Evolutionary conservation across 2,888 invertebrate genomes (phyloP).

Genomic region (Xestia rhomboidea): DNA sequence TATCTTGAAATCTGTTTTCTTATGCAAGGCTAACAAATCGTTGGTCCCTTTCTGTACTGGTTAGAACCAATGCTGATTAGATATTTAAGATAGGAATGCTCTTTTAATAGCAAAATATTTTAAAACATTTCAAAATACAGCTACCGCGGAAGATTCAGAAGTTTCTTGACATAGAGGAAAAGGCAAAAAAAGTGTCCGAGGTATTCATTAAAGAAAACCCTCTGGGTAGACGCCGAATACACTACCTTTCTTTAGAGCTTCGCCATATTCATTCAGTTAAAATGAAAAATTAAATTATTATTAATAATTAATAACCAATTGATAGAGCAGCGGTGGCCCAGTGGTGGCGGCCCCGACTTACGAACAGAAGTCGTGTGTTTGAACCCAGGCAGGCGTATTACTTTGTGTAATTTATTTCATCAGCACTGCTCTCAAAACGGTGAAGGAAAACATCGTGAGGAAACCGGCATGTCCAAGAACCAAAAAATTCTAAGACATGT

Average conservation of each 20-base stretch:
- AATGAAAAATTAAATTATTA: too few relatives aligned
- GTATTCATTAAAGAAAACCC: neutral
- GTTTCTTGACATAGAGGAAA: neutral
- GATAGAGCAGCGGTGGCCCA: too few relatives aligned
- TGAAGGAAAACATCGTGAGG: too few relatives aligned
- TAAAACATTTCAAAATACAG: too few relatives aligned
- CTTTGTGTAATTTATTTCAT: too few relatives aligned
- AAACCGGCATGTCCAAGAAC: too few relatives aligned
- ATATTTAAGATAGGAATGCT: neutral
- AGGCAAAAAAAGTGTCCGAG: neutral
- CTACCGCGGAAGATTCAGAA: neutral
- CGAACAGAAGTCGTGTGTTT: too few relatives aligned
- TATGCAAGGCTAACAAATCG: slow-evolving; percentile 17
- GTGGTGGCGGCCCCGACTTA: too few relatives aligned
- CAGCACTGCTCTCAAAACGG: too few relatives aligned
- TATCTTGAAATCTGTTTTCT: slow-evolving; percentile 19
- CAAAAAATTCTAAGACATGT: too few relatives aligned
- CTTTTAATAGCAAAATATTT: neutral
- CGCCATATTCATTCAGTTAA: neutral
- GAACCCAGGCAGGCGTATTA: too few relatives aligned
- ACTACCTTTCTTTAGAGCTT: neutral
- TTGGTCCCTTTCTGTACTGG: neutral
- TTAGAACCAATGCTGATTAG: neutral
- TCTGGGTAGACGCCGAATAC: neutral
- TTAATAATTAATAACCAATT: too few relatives aligned